These are phyloP conservation scores for Incurvaria masculella DNA, from an alignment of 2,888 invertebrate genomes.

Conservation along the genomic window DNA sequence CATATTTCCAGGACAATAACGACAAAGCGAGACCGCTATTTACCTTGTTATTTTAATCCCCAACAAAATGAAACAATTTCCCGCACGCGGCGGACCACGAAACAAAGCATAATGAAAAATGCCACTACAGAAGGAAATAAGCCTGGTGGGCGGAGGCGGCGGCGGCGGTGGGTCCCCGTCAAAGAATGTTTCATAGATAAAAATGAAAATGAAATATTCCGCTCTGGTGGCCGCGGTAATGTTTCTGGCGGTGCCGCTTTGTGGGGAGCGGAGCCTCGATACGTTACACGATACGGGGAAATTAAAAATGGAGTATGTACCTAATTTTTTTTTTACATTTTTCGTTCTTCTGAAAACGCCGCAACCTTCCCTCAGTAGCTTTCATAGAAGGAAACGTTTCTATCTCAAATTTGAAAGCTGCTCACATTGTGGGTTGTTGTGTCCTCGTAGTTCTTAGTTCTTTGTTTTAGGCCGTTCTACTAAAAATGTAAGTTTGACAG, in stretches of 20 bases:
- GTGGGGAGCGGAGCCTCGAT: too few relatives aligned
- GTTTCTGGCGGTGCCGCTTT: constrained; percentile 48
- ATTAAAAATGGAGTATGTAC: too few relatives aligned
- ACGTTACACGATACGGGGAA: too few relatives aligned
- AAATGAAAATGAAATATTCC: constrained; percentile 61
- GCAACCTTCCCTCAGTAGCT: too few relatives aligned
- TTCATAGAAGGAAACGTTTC: too few relatives aligned
- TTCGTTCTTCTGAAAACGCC: too few relatives aligned
- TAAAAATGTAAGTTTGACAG: too few relatives aligned
- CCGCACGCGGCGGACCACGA: neutral
- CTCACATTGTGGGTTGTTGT: too few relatives aligned
- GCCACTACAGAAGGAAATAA: neutral
- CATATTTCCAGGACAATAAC: neutral
- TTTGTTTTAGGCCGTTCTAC: too few relatives aligned
- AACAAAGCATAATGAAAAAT: neutral
- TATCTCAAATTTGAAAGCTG: too few relatives aligned
- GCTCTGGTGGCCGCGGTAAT: constrained; percentile 54
- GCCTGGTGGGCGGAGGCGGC: neutral
- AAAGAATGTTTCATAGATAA: constrained; percentile 50
- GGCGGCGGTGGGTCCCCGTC: neutral
- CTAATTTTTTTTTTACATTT: too few relatives aligned
- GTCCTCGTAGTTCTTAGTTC: too few relatives aligned
- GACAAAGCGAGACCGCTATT: neutral
- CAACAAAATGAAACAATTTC: neutral
- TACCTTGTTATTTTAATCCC: neutral